A percentile compares a stretch with the other conserved stretches of the same genome.
These are phyloP conservation scores for Heliconius hermathena DNA, from an alignment of 1,140 invertebrate species.

Conservation along the genomic window DNA sequence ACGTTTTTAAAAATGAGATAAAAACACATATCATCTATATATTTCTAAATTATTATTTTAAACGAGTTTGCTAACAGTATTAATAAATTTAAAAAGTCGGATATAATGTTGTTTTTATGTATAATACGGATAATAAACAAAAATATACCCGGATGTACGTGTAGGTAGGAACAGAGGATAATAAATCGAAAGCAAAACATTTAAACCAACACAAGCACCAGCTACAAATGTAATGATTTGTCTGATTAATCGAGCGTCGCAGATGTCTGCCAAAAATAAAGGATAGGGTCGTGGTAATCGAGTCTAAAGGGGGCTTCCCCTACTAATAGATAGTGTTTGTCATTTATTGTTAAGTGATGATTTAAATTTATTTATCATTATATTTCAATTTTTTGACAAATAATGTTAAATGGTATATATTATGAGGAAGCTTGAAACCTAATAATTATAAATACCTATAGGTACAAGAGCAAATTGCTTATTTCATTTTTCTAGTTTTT, in stretches of 20 bases:
- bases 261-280: slow-evolving; percentile 58
- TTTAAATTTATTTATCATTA: slow-evolving; percentile 21
- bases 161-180: background rate
- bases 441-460: no score
- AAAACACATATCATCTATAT: no score
- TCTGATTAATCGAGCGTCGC: slow-evolving; percentile 56
- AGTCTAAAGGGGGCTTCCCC: slow-evolving; percentile 43
- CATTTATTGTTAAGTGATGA: slow-evolving; percentile 24
- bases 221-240: slow-evolving; percentile 41
- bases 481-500: no score
- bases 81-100: no score
- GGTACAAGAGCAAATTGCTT: no score
- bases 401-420: no score
- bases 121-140: background rate
- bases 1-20: no score
- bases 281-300: slow-evolving; percentile 48
- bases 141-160: background rate
- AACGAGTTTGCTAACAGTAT: no score
- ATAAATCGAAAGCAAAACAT: slow-evolving; percentile 9
- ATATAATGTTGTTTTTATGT: no score
- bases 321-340: slow-evolving; percentile 31
- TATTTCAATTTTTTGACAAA: slow-evolving; percentile 6
- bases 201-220: slow-evolving; percentile 14
- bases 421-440: no score
- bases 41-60: no score